Conservation (phyloP, 2,888 invertebrate genomes). For the Mactromeris polynyma region DNA sequence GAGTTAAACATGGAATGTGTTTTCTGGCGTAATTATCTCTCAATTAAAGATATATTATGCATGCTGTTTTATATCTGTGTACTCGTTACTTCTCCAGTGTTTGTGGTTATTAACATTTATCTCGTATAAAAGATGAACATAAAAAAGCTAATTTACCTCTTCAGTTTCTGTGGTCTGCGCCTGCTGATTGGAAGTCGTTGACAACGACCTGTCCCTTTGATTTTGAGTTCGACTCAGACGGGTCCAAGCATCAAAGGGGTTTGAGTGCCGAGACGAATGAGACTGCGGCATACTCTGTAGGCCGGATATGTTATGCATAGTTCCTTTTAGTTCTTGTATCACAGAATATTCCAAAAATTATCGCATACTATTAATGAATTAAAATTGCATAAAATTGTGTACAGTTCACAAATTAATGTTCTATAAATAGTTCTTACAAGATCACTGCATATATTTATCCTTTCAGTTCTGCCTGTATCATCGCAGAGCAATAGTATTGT, state of each 20-base stretch:
- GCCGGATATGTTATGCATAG: slow-evolving; percentile 14
- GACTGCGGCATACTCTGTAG: neutral
- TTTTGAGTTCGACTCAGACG: neutral
- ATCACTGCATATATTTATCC: neutral
- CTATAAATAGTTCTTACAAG: neutral
- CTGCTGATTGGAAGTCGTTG: neutral
- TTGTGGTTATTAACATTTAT: neutral
- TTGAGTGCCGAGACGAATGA: neutral
- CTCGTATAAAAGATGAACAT: neutral
- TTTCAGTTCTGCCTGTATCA: neutral
- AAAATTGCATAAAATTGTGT: slow-evolving; percentile 2
- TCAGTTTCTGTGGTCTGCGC: neutral
- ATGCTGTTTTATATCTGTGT: no score
- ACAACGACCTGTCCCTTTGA: slow-evolving; percentile 9
- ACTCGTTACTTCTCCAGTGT: neutral
- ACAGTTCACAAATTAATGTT: neutral
- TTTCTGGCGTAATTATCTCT: no score
- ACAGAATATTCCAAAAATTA: neutral
- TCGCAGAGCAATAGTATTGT: neutral
- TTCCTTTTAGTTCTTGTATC: neutral
- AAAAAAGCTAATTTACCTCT: neutral
- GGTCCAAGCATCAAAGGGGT: neutral
- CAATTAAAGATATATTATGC: no score
- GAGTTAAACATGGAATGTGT: no score
- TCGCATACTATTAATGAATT: neutral